Evolutionary conservation across 1,140 invertebrate genomes (phyloP), one percentile per base, ranked within the genome.

Genomic region (Scaptomyza montana): DNA sequence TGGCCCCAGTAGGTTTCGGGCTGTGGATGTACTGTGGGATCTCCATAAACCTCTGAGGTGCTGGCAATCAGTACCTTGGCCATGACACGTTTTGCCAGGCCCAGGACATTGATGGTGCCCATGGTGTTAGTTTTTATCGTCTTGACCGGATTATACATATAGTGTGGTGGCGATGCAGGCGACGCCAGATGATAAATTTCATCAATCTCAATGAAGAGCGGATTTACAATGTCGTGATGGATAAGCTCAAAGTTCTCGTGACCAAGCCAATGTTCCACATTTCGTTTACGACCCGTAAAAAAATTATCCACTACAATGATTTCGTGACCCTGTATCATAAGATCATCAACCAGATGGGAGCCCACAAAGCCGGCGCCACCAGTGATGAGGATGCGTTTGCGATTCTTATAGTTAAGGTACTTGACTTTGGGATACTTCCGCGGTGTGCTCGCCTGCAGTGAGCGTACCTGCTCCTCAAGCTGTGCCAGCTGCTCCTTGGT

Each of bases 131-230:
- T 99, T 92, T 99, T 99, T 63, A 99, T 98, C 16, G 99, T 99
- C 93, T 99, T 99, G 0, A 99, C 98, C 39, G 99, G 99, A 94
- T 99, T 99, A 81, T 98, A 96, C 99, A 99, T 99, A 90, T 99
- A 99, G 93, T 99, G 98, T 2, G 98, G 98, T 49, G 99, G 99
- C 82, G 98, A 99, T 3, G 99, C 99, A 30, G 99, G 99, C 89
- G 98, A 99, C 2, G 99, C 99, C 76, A 99, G 93, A 93, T 99
- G 99, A 93, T 99, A 99, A 90, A 99, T 99, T 93, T 99, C 97
- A 93, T 99, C 99, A 16, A 99, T 94, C 94, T 99, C 99, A 70
- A 99, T 96, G 93, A 97, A 99, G 8, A 99, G 93, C 13, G 98
- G 98, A 93, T 99, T 99, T 0, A 99, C 98, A 89, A 99, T 98